These are phyloP conservation scores for Drosophila pseudoananassae DNA, from an alignment of 1,140 invertebrate genomes.

Conservation along the genomic window DNA sequence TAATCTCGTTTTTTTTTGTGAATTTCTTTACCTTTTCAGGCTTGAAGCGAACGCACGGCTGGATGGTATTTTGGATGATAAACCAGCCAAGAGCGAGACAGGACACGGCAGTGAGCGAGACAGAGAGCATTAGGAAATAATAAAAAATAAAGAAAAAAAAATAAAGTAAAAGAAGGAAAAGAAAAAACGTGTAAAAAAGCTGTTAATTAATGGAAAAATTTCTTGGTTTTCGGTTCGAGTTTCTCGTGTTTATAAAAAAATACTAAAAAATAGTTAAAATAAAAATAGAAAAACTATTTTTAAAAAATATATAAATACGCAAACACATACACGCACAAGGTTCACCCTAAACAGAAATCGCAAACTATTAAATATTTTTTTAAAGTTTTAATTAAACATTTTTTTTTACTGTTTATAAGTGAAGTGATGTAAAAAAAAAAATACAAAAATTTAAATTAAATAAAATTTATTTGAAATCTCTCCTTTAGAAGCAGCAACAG, in stretches of 20 bases:
- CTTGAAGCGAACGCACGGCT: constrained; percentile 12
- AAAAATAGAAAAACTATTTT: neutral
- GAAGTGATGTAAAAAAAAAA: neutral
- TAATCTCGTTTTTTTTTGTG: constrained; percentile 21
- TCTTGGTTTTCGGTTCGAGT: constrained; percentile 13
- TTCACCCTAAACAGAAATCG: neutral
- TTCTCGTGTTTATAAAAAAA: neutral
- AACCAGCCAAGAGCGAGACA: constrained; percentile 10
- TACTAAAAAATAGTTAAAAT: neutral
- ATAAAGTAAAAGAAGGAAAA: neutral
- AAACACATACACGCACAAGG: constrained; percentile 1
- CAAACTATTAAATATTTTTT: constrained; percentile 17
- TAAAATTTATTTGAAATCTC: constrained; percentile 4
- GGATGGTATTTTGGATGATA: constrained; percentile 4
- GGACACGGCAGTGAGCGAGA: constrained; percentile 6
- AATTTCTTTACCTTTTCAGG: constrained; percentile 19
- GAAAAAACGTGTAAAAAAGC: constrained; percentile 60
- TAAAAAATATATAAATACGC: neutral
- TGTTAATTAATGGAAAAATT: constrained; percentile 78
- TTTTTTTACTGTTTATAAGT: constrained; percentile 18
- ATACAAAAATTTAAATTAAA: neutral
- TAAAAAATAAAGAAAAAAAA: too few relatives aligned
- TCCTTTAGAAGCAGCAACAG: constrained; percentile 19
- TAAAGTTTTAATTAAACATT: neutral
- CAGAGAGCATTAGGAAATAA: constrained; percentile 18